phyloP scores from a whole-genome alignment of 2,888 invertebrate species.

The Taenaris catops region DNA sequence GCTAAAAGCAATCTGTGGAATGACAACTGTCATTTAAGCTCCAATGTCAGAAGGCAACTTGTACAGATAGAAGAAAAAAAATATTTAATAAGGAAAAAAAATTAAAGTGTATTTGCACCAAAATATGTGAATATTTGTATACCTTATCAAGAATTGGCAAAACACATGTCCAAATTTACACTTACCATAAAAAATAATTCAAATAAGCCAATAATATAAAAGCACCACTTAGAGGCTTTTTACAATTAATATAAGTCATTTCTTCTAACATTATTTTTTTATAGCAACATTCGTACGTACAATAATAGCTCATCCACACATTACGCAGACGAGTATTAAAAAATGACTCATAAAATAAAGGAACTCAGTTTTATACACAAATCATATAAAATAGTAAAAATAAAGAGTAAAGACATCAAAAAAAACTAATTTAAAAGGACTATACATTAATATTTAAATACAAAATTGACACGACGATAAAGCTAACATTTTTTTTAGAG shows the following conservation, averaged over 20 bases:
- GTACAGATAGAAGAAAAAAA: no score
- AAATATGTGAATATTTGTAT: no score
- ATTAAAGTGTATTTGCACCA: no score
- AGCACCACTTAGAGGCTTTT: conserved; percentile 8
- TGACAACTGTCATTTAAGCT: no score
- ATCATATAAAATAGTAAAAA: conserved; percentile 2
- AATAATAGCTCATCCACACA: no score
- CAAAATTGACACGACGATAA: conserved; percentile 26
- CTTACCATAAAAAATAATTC: conserved; percentile 5
- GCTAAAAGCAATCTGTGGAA: no score
- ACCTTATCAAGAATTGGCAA: background rate
- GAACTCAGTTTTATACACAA: conserved; percentile 19
- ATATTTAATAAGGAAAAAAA: no score
- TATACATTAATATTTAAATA: conserved; percentile 22
- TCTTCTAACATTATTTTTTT: no score
- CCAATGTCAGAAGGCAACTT: no score
- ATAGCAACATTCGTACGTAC: no score
- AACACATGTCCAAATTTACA: conserved; percentile 1
- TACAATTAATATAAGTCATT: background rate
- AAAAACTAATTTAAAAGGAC: conserved; percentile 4
- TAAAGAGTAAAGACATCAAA: no score
- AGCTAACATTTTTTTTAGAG: conserved; percentile 14
- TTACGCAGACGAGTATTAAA: conserved; percentile 1
- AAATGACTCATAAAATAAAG: conserved; percentile 10
- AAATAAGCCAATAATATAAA: conserved; percentile 13